Evolutionary conservation across 2,797 vertebrate species (phyloP).

Genomic region (Benthosema pterotum): DNA sequence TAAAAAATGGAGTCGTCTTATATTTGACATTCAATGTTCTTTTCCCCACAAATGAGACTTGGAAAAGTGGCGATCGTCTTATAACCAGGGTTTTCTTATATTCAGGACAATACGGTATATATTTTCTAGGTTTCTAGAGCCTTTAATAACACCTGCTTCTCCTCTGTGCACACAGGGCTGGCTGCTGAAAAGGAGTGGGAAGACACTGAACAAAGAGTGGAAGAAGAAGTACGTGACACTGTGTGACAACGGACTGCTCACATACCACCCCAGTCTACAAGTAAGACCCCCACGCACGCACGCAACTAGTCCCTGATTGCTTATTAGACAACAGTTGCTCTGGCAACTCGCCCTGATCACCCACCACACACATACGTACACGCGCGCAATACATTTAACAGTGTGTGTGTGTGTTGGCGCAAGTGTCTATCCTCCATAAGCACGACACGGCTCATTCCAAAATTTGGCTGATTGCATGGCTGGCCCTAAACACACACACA

Average conservation of each 20-base stretch:
- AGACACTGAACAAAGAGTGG: conserved; percentile 97
- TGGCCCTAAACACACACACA: conserved; percentile 1
- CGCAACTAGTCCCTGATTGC: conserved; percentile 31
- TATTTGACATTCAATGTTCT: too few relatives aligned
- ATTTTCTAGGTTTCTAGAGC: too few relatives aligned
- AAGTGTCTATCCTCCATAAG: conserved; percentile 6
- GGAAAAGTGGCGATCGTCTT: too few relatives aligned
- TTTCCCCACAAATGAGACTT: too few relatives aligned
- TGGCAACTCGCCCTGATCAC: conserved; percentile 48
- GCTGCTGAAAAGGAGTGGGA: conserved; percentile 94
- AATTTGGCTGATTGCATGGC: background rate
- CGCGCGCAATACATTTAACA: too few relatives aligned
- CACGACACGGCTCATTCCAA: background rate
- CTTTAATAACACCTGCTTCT: too few relatives aligned
- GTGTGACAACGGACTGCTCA: conserved; percentile 94
- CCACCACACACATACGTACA: conserved; percentile 3
- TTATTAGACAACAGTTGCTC: conserved; percentile 35
- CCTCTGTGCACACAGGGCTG: conserved; percentile 84
- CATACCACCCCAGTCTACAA: conserved; percentile 96
- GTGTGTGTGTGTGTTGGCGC: conserved; percentile 1
- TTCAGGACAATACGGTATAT: too few relatives aligned
- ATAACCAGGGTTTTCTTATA: too few relatives aligned
- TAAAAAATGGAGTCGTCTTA: too few relatives aligned
- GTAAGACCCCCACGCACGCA: conserved; percentile 76
- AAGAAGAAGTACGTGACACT: conserved; percentile 98